Conservation (phyloP, 2,888 invertebrate species). For the Aelia acuminata region DNA sequence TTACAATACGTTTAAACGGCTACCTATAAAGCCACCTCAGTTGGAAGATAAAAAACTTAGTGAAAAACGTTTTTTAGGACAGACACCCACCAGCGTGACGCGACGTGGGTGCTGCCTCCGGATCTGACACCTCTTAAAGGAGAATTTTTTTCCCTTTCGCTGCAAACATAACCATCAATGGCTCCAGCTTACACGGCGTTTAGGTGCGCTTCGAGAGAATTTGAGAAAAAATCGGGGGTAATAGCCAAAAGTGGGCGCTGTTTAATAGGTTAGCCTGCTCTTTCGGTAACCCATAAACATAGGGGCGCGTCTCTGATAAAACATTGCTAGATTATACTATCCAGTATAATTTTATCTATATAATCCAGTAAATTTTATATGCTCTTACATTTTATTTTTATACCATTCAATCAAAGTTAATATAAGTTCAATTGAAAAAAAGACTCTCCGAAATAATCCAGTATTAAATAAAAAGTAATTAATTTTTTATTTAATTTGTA, state of each 20-base stretch:
- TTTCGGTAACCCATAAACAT: background rate
- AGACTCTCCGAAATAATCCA: too few relatives aligned
- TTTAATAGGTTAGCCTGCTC: constrained; percentile 23
- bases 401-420: too few relatives aligned
- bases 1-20: constrained; percentile 26
- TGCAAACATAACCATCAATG: constrained; percentile 27
- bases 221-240: constrained; percentile 10
- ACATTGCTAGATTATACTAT: too few relatives aligned
- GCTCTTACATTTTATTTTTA: background rate
- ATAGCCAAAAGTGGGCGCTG: constrained; percentile 9
- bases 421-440: too few relatives aligned
- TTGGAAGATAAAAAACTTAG: background rate
- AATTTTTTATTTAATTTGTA: too few relatives aligned
- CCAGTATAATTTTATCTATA: too few relatives aligned
- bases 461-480: too few relatives aligned
- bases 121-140: constrained; percentile 12
- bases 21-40: constrained; percentile 18
- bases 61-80: constrained; percentile 38
- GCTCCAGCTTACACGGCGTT: constrained; percentile 41
- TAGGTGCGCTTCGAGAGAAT: constrained; percentile 19
- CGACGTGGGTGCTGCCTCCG: constrained; percentile 5
- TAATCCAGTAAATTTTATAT: too few relatives aligned
- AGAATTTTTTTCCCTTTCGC: background rate
- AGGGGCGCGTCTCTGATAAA: background rate
- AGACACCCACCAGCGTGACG: constrained; percentile 46